These are phyloP conservation scores for Motacilla alba DNA, from an alignment of 2,113 vertebrate genomes.

Conservation along the genomic window DNA sequence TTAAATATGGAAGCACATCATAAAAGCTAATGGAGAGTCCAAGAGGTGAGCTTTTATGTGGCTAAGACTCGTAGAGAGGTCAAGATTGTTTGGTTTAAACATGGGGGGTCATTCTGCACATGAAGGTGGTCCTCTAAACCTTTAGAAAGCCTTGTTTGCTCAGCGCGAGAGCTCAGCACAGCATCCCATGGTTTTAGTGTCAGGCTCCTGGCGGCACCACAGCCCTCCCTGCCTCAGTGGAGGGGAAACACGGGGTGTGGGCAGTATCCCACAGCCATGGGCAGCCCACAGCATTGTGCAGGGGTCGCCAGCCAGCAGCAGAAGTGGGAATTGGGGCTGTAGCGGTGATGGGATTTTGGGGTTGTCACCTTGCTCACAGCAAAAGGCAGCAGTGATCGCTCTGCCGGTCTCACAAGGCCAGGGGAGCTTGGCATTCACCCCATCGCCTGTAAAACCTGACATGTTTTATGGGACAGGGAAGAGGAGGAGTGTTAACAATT, in stretches of 20 bases:
- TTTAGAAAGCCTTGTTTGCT: slow-evolving; percentile 9
- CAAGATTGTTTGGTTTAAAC: slow-evolving; percentile 66
- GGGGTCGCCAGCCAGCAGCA: background rate
- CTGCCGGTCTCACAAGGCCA: rapidly evolving
- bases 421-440: background rate
- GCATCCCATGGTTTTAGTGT: background rate
- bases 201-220: background rate
- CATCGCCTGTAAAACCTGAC: rapidly evolving
- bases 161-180: background rate
- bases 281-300: background rate
- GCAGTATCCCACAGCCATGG: rapidly evolving
- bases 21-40: slow-evolving; percentile 61
- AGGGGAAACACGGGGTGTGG: rapidly evolving
- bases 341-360: rapidly evolving
- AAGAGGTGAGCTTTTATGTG: slow-evolving; percentile 67
- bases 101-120: background rate
- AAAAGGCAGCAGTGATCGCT: rapidly evolving
- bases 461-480: background rate
- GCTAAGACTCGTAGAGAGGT: slow-evolving; percentile 54
- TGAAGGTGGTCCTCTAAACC: slow-evolving; percentile 55
- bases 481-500: slow-evolving; percentile 3
- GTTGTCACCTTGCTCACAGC: rapidly evolving
- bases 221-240: rapidly evolving
- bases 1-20: slow-evolving; percentile 66
- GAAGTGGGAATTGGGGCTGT: background rate